Evolutionary conservation across 1,140 invertebrate species (phyloP).

Genomic region (Riptortus pedestris): DNA sequence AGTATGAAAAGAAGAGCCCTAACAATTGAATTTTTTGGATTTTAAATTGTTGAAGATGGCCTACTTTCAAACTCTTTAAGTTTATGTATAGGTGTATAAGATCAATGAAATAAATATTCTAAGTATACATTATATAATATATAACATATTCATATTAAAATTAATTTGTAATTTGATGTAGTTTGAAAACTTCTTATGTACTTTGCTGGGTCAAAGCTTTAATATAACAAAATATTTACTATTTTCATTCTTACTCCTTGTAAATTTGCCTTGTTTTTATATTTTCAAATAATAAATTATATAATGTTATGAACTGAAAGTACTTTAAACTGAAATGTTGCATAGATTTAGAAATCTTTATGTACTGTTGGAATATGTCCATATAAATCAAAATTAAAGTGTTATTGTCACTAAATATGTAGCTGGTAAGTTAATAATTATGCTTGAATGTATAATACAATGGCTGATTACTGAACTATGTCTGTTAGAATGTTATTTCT

Average conservation of each 20-base stretch:
- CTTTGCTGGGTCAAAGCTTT: slow-evolving; percentile 16
- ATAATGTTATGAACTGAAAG: slow-evolving; percentile 5
- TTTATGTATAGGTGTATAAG: not conserved
- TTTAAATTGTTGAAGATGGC: slow-evolving; percentile 4
- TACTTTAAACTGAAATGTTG: slow-evolving; percentile 2
- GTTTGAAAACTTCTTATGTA: not conserved
- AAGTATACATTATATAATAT: not conserved
- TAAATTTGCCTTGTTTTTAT: slow-evolving; percentile 4
- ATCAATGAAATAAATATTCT: not conserved
- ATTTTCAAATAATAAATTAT: not conserved
- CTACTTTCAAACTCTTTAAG: slow-evolving; percentile 9
- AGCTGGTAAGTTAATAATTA: not conserved
- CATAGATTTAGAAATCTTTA: slow-evolving; percentile 3
- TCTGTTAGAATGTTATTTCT: not conserved
- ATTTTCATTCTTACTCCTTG: not conserved
- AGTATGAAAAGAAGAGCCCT: not conserved
- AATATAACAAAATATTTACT: slow-evolving; percentile 4
- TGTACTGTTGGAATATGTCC: not conserved
- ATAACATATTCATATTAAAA: not conserved
- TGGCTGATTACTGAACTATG: not conserved
- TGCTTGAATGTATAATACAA: not conserved
- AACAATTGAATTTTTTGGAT: slow-evolving; percentile 1
- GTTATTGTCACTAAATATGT: not conserved
- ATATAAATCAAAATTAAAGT: not conserved
- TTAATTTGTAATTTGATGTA: slow-evolving; percentile 1